These are phyloP conservation scores for Clytia hemisphaerica DNA, from an alignment of 30 jellyfish, hydroid and myxozoan genomes.

Conservation along the genomic window DNA sequence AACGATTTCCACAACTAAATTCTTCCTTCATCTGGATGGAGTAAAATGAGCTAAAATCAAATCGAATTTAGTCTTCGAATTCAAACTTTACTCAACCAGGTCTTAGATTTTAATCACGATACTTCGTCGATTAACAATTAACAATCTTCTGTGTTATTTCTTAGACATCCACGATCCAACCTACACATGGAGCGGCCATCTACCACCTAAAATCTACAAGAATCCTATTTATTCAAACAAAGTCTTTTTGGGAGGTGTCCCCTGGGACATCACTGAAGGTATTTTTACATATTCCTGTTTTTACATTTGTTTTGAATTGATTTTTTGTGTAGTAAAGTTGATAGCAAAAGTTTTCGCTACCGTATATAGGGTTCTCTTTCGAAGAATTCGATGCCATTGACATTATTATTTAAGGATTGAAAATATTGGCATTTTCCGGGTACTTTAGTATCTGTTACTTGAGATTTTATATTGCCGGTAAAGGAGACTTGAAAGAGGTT, in stretches of 20 bases:
- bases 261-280: slow-evolving; percentile 96
- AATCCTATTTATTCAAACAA: slow-evolving; percentile 66
- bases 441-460: too few species aligned
- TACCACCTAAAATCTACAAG: slow-evolving; percentile 68
- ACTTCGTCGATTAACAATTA: too few species aligned
- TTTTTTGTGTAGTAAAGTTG: background rate
- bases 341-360: too few species aligned
- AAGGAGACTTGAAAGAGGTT: background rate
- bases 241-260: slow-evolving; percentile 82
- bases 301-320: background rate
- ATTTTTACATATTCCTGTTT: background rate
- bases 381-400: background rate
- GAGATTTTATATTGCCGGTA: background rate
- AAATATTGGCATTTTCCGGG: too few species aligned
- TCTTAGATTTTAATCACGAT: too few species aligned
- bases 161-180: slow-evolving; percentile 48
- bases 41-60: too few species aligned
- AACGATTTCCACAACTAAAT: too few species aligned
- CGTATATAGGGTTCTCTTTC: too few species aligned
- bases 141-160: background rate
- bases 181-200: slow-evolving; percentile 75
- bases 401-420: background rate
- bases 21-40: too few species aligned
- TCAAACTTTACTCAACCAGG: too few species aligned
- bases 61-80: too few species aligned